Percentiles rank a stretch among this genome's conserved stretches.
Conservation (phyloP, 1,140 invertebrate genomes). For the Drosophila elegans region DNA sequence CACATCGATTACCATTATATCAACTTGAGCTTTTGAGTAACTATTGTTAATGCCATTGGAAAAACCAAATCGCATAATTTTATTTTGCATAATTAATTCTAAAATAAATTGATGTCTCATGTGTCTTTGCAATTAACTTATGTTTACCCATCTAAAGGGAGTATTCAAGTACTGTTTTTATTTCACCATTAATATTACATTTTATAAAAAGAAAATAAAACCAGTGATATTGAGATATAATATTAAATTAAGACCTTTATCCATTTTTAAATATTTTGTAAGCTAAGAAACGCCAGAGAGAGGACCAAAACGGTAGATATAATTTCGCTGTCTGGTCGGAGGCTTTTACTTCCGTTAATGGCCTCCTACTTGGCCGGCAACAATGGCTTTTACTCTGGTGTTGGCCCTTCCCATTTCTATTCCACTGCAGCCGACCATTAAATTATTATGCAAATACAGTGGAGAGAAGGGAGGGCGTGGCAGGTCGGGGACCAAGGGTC, state of each 20-base stretch:
- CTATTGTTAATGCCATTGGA: too few species aligned
- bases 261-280: not conserved
- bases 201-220: too few species aligned
- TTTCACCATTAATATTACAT: too few species aligned
- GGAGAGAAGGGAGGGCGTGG: not conserved
- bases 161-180: too few species aligned
- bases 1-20: too few species aligned
- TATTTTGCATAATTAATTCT: too few species aligned
- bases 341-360: constrained; percentile 54
- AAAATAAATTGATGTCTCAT: too few species aligned
- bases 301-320: not conserved
- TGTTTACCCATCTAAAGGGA: too few species aligned
- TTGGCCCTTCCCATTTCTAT: constrained; percentile 54
- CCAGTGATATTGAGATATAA: too few species aligned
- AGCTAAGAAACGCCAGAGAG: not conserved
- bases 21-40: too few species aligned
- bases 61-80: too few species aligned
- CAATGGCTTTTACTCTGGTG: constrained; percentile 53
- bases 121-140: too few species aligned
- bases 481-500: constrained; percentile 8
- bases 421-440: constrained; percentile 76
- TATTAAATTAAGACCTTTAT: not conserved
- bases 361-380: constrained; percentile 53
- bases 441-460: constrained; percentile 76
- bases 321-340: not conserved